A percentile compares a stretch with the other conserved stretches of the same genome.
These are phyloP conservation scores for Eupithecia centaureata DNA, from an alignment of 2,888 invertebrate genomes.

Conservation along the genomic window DNA sequence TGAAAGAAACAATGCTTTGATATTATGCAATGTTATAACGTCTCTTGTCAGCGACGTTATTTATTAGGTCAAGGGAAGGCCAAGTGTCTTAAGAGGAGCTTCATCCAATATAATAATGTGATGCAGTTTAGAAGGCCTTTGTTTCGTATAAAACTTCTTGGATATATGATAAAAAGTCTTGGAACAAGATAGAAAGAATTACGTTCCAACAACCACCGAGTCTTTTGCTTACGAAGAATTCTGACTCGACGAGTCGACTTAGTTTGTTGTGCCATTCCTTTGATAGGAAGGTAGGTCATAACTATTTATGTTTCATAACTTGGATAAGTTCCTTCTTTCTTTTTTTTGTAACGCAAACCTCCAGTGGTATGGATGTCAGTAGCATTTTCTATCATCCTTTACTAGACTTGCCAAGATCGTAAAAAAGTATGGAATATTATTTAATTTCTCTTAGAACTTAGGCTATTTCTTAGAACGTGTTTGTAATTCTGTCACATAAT, in stretches of 20 bases:
- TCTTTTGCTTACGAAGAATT: not conserved
- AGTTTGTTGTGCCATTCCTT: not conserved
- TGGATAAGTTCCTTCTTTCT: no score
- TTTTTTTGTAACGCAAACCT: no score
- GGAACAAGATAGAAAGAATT: not conserved
- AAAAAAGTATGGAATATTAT: no score
- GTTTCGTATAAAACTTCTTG: not conserved
- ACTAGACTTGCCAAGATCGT: no score
- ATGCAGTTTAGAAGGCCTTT: slow-evolving; percentile 14
- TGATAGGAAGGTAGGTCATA: no score
- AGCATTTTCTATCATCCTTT: no score
- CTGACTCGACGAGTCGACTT: no score
- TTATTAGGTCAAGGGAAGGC: slow-evolving; percentile 24
- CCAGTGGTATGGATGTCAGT: no score
- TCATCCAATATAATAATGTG: slow-evolving; percentile 11
- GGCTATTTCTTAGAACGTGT: no score
- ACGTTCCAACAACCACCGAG: not conserved
- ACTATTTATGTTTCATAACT: no score
- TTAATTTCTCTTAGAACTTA: no score
- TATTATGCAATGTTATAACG: slow-evolving; percentile 11
- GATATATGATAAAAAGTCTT: not conserved
- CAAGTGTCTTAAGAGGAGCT: slow-evolving; percentile 13
- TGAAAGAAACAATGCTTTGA: slow-evolving; percentile 5
- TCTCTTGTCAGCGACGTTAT: slow-evolving; percentile 17
- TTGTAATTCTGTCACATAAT: no score